Evolutionary conservation across 2,888 invertebrate species (phyloP).

Genomic region (Latrodectus hesperus): DNA sequence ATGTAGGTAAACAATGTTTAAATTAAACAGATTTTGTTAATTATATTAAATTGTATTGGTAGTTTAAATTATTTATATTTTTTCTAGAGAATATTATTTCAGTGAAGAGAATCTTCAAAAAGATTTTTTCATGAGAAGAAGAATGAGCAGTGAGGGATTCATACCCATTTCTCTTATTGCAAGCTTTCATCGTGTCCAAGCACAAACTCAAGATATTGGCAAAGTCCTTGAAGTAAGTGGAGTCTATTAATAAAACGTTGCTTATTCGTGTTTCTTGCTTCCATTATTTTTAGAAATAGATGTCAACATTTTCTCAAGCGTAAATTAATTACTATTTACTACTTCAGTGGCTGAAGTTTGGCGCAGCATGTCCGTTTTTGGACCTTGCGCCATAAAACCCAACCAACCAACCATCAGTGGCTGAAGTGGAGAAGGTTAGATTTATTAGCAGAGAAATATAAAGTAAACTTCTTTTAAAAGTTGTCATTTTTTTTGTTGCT

Average conservation of each 20-base stretch:
- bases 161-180: conserved; percentile 94
- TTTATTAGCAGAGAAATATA: too few relatives aligned
- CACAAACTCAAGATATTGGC: conserved; percentile 87
- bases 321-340: too few relatives aligned
- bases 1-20: too few relatives aligned
- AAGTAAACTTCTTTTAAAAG: too few relatives aligned
- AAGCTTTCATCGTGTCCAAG: conserved; percentile 94
- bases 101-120: conserved; percentile 95
- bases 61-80: neutral
- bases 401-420: too few relatives aligned
- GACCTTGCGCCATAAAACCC: too few relatives aligned
- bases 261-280: neutral
- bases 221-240: conserved; percentile 83
- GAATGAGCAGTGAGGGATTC: conserved; percentile 96
- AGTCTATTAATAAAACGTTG: neutral
- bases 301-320: neutral
- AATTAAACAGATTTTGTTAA: too few relatives aligned
- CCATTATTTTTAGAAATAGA: neutral
- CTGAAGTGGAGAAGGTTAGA: too few relatives aligned
- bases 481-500: too few relatives aligned
- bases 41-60: too few relatives aligned
- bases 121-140: conserved; percentile 96
- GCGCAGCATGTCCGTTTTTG: too few relatives aligned
- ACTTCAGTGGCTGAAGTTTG: too few relatives aligned
- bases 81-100: conserved; percentile 97